Conservation (phyloP, 2,113 vertebrate genomes). For the Megaptera novaeangliae region DNA sequence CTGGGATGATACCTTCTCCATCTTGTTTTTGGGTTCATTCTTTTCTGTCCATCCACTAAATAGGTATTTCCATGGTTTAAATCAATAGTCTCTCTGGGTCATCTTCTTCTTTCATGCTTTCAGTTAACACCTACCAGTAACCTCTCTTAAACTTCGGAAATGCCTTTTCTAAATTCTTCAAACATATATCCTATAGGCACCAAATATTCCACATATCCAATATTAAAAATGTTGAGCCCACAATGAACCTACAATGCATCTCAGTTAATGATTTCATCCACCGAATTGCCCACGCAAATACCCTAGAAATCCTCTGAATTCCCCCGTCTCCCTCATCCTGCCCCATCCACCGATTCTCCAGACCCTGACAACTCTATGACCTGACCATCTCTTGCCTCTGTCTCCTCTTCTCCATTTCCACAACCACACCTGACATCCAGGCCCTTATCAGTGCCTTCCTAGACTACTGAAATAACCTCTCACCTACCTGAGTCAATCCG, state of each 20-base stretch:
- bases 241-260: rapidly evolving
- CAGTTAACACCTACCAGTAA: neutral
- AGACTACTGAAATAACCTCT: neutral
- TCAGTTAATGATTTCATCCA: neutral
- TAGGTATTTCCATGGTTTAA: neutral
- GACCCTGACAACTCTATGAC: neutral
- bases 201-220: neutral
- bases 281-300: neutral
- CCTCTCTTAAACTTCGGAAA: neutral
- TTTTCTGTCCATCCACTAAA: neutral
- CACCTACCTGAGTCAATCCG: neutral
- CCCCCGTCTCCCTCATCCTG: neutral
- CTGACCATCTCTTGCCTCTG: neutral
- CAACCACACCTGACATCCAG: neutral
- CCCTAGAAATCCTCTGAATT: neutral
- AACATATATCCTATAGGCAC: neutral
- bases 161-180: neutral
- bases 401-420: neutral
- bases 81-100: neutral
- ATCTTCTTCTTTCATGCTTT: neutral
- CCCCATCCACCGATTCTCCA: neutral
- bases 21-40: neutral
- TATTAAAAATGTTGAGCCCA: neutral
- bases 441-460: neutral
- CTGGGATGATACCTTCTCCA: neutral